Evolutionary conservation across 2,113 vertebrate species (phyloP).

Genomic region (Neopipo cinnamomea): DNA sequence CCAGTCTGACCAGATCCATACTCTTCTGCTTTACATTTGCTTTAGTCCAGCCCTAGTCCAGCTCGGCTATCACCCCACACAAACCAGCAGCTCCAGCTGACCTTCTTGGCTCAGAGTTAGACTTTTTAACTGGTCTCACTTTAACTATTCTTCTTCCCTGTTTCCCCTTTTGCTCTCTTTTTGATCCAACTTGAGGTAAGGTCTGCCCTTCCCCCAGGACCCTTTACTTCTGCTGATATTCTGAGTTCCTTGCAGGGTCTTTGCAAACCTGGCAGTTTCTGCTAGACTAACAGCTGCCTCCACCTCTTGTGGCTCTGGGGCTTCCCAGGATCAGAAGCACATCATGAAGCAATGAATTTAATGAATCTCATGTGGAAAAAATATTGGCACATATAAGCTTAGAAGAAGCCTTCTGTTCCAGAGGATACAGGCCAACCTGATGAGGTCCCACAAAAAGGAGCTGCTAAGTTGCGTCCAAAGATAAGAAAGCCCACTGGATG

Average conservation of each 20-base stretch:
- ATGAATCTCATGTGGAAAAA: constrained; percentile 30
- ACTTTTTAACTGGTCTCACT: background rate
- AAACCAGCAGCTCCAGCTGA: background rate
- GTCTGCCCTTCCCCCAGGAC: background rate
- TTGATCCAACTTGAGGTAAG: background rate
- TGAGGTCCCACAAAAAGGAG: background rate
- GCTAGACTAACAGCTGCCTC: constrained; percentile 60
- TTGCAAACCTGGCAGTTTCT: constrained; percentile 42
- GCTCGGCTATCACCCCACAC: background rate
- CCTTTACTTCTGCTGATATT: constrained; percentile 28
- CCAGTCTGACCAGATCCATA: background rate
- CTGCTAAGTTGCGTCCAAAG: background rate
- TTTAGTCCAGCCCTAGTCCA: background rate
- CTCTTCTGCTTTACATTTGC: background rate
- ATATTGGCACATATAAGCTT: background rate
- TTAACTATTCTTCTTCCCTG: background rate
- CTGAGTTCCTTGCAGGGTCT: constrained; percentile 23
- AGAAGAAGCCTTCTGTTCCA: constrained; percentile 12
- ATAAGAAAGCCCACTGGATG: background rate
- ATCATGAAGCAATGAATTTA: constrained; percentile 50
- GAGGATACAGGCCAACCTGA: background rate
- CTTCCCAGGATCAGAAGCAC: constrained; percentile 25
- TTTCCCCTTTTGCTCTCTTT: background rate
- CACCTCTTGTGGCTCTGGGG: constrained; percentile 13
- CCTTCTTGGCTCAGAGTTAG: background rate